Base-by-base conservation (phyloP, 2,113 vertebrate genomes). In the Rhynchopsitta pachyrhyncha region DNA sequence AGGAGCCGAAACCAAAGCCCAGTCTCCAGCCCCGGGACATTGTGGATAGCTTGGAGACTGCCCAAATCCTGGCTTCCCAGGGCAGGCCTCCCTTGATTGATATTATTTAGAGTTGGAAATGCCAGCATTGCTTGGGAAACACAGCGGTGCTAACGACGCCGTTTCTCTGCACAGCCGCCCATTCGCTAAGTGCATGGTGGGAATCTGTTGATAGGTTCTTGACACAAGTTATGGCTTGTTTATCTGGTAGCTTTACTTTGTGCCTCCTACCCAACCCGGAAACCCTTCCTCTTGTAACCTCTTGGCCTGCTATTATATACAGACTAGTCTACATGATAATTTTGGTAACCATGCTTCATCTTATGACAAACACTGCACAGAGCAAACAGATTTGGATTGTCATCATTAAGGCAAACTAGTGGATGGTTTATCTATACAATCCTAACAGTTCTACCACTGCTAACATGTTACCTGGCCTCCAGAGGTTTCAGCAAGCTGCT, bases 201-300 rank as follows among this genome's bases (percentile, higher is more conserved):
- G 93, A 91, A 90, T 92, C 86, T 96, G 93, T 93, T 97, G 93
- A 93, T 57, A 97, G 90, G 66, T 78, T 90, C 82, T 63, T 92
- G 95, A 96, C 89, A 92, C 78, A 95, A 97, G 41, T 96, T 95
- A 97, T 95, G 92, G 64, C 22, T 95, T 97, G 96, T 97, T 97
- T 97, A 96, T 96, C 42, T 88, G 85, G 87, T 67, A 82, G 81
- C 85, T 94, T 95, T 93, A 83, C 89, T 95, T 87, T 78, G n/a
- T 93, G 85, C 88, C 93, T 95, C 70, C 86, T 46, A 62, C 49
- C 81, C 94, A 96, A 93, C 60, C 84, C 91, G 77, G 88, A 96
- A 97, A 95, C 86, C 77, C 76, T 94, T 93, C 59, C 53, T 91
- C 59, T 79, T 52, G 76, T 92, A 91, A 96, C 92, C 96, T 86